Evolutionary conservation across 64 coral and sea anemone species (phyloP).

Genomic region (Stichodactyla helianthus): DNA sequence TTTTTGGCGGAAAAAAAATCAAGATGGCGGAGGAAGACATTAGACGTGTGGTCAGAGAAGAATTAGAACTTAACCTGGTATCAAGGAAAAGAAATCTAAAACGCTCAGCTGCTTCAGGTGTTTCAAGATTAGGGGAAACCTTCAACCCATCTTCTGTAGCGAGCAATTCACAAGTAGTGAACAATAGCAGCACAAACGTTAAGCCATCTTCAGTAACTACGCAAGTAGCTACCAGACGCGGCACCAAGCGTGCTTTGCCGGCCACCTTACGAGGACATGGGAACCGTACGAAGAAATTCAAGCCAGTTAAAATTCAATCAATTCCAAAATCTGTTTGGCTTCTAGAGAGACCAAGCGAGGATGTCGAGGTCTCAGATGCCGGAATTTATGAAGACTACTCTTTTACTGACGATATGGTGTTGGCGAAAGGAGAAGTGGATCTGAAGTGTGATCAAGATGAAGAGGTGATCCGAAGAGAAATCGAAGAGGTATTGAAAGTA

Average conservation of each 20-base stretch:
- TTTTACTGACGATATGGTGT: slow-evolving; percentile 45
- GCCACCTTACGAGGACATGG: slow-evolving; percentile 21
- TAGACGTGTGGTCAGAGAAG: too few species aligned
- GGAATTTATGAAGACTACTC: slow-evolving; percentile 57
- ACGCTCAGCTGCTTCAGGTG: slow-evolving; percentile 24
- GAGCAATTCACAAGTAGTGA: slow-evolving; percentile 16
- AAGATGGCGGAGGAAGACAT: not conserved
- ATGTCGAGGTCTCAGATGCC: slow-evolving; percentile 27
- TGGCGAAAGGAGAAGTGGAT: slow-evolving; percentile 58
- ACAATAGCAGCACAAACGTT: not conserved
- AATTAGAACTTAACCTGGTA: slow-evolving; percentile 23
- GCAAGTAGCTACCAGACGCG: not conserved
- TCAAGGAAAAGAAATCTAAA: slow-evolving; percentile 37
- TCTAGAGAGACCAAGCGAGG: slow-evolving; percentile 35
- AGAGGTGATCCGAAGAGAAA: slow-evolving; percentile 52
- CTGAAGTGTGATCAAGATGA: slow-evolving; percentile 49
- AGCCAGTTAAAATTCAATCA: slow-evolving; percentile 39
- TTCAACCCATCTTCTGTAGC: slow-evolving; percentile 22
- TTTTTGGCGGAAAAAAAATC: not conserved
- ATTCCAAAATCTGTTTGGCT: slow-evolving; percentile 46
- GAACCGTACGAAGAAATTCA: slow-evolving; percentile 25
- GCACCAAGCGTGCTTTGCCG: not conserved
- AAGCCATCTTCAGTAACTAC: slow-evolving; percentile 15
- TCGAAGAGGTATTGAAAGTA: slow-evolving; percentile 35
- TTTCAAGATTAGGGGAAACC: slow-evolving; percentile 18